phyloP scores from a whole-genome alignment of 2,113 vertebrate genomes.

The Pipra filicauda region DNA sequence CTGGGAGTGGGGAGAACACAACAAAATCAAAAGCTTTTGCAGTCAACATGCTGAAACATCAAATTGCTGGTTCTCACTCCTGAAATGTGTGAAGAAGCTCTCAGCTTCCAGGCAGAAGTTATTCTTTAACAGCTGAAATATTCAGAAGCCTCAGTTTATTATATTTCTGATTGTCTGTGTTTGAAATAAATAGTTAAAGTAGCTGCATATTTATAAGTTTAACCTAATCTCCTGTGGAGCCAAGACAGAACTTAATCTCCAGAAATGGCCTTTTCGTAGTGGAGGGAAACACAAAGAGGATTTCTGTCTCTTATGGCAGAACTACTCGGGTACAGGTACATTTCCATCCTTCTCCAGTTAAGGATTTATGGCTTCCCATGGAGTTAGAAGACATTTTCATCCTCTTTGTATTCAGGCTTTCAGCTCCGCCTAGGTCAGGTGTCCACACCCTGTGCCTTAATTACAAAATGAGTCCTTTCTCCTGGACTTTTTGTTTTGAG shows the following conservation, averaged over 20 bases:
- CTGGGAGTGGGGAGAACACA: rapidly evolving
- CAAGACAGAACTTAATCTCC: neutral
- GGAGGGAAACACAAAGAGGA: neutral
- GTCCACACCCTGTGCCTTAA: neutral
- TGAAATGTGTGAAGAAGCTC: neutral
- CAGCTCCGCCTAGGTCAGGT: neutral
- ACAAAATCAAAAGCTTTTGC: neutral
- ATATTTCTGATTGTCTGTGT: neutral
- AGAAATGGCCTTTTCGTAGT: neutral
- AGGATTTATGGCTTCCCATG: neutral
- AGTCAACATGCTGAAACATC: neutral
- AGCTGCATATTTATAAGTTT: neutral
- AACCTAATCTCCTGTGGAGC: neutral
- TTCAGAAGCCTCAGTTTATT: neutral
- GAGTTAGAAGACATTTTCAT: neutral
- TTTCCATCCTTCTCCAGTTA: neutral
- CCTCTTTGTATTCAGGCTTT: neutral
- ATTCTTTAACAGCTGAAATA: neutral
- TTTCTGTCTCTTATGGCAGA: neutral
- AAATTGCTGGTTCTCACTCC: neutral
- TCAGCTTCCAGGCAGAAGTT: neutral
- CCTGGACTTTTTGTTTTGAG: neutral
- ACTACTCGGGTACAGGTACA: too few species aligned
- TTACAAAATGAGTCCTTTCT: neutral
- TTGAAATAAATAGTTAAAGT: neutral